These are phyloP conservation scores for Sebastes minor DNA, from an alignment of 2,797 vertebrate species.

Conservation along the genomic window DNA sequence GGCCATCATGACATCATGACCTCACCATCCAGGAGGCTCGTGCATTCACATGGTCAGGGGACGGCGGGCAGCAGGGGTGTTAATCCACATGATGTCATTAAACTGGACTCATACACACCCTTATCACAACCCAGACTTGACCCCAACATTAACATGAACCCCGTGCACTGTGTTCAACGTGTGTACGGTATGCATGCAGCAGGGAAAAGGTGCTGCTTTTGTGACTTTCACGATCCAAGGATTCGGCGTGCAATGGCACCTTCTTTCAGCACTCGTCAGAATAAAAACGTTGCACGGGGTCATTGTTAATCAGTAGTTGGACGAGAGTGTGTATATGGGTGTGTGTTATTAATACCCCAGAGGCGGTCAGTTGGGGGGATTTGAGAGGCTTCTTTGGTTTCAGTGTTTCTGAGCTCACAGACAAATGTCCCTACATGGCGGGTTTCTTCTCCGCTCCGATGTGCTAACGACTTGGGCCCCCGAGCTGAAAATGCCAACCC, in stretches of 20 bases:
- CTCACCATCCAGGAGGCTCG: conserved; percentile 77
- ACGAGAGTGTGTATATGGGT: conserved; percentile 56
- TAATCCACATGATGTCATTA: conserved; percentile 82
- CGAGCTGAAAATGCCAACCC: conserved; percentile 37
- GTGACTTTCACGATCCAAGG: neutral
- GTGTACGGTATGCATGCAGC: neutral
- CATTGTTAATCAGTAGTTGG: conserved; percentile 68
- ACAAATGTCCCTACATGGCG: conserved; percentile 82
- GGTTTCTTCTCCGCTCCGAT: conserved; percentile 62
- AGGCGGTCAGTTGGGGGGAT: conserved; percentile 71
- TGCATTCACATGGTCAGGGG: conserved; percentile 68
- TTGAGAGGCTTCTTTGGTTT: conserved; percentile 79
- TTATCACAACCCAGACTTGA: conserved; percentile 59
- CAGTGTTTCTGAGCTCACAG: conserved; percentile 75
- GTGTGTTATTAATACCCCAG: conserved; percentile 80
- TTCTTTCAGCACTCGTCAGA: conserved; percentile 51
- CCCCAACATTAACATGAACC: conserved; percentile 40
- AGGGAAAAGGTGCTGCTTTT: neutral
- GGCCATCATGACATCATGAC: conserved; percentile 79
- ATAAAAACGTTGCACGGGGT: conserved; percentile 30
- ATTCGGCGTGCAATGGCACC: conserved; percentile 37
- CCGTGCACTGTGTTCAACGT: conserved; percentile 1
- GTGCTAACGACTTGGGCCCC: conserved; percentile 65
- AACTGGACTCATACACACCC: conserved; percentile 54
- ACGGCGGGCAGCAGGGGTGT: conserved; percentile 59